Evolutionary conservation across 2,888 invertebrate species (phyloP), one percentile per base, ranked within the genome.

Genomic region (Leptogaster cylindrica): DNA sequence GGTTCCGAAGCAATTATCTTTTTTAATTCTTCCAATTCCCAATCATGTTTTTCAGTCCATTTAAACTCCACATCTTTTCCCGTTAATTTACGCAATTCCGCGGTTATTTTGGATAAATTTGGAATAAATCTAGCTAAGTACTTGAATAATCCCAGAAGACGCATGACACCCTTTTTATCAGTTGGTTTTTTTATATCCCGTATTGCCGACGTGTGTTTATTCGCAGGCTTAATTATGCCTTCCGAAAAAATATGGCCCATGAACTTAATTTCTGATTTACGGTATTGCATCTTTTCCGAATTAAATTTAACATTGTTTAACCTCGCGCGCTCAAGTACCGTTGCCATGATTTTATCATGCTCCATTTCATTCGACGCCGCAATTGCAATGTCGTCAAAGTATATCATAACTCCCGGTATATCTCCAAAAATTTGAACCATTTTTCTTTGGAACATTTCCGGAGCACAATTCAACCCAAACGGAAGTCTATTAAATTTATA

Each of bases 301-400:
- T 76, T 77, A 67, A 77, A 77, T 68, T 73, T 76, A 12, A 77
- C 70, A 70, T 73, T 73, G 36, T 1, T 4, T 64, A 73, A 3
- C 66, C 25, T 69, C 6, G 74, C 74, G 41, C 71, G 66, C 6
- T 73, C 65, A 39, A 77, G 27, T 1, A 76, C 74, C 58, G 58
- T 10, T 36, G 66, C 50, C 12, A 76, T 64, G 28, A 70, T 74
- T 50, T 65, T 5, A 67, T 74, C 73, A 69, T 74, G 75, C 61
- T 74, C 66, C 23, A 64, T 14, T 44, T 61, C 25, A 28, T 14
- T 65, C 10, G 61, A 39, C 3, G 58, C 63, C 2, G 41, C 46
- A 28, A 72, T 64, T 1, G 71, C 28, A 67, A 77, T 67, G 73
- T 77, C 70, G 72, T 80, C 72, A 70, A 77, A 71, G 70, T 78